Evolutionary conservation across 2,113 vertebrate genomes (phyloP).

Genomic region (Syngnathus typhle): DNA sequence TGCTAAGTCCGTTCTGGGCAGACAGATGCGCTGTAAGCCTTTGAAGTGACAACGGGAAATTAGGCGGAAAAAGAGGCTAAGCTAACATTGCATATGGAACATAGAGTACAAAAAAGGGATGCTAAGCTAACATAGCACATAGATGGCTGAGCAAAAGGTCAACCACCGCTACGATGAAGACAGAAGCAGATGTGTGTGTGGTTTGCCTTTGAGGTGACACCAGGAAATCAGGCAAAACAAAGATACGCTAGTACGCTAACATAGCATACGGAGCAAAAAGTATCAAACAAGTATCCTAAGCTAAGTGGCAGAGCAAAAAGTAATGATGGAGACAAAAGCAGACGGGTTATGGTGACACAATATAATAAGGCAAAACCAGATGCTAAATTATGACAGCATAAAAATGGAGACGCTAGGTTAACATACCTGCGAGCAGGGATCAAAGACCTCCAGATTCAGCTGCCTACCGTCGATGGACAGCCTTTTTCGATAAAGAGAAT

Average conservation of each 20-base stretch:
- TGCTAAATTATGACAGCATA: not conserved
- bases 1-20: not conserved
- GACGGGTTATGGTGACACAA: too few relatives aligned
- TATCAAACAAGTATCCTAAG: not conserved
- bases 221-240: not conserved
- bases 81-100: not conserved
- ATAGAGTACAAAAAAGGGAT: not conserved
- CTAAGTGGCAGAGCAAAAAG: too few relatives aligned
- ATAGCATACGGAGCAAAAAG: not conserved
- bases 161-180: not conserved
- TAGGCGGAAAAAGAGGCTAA: not conserved
- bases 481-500: constrained; percentile 72
- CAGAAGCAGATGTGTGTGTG: not conserved
- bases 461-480: constrained; percentile 71
- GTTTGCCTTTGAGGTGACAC: not conserved
- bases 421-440: constrained; percentile 71
- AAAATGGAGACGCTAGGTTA: not conserved
- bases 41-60: not conserved
- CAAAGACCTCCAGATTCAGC: constrained; percentile 73
- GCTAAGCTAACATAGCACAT: not conserved
- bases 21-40: not conserved
- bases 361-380: too few relatives aligned
- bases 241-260: not conserved
- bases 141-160: not conserved
- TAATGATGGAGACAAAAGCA: too few relatives aligned